These are phyloP conservation scores for Flexamia atlantica DNA, from an alignment of 2,888 invertebrate species.

Conservation along the genomic window DNA sequence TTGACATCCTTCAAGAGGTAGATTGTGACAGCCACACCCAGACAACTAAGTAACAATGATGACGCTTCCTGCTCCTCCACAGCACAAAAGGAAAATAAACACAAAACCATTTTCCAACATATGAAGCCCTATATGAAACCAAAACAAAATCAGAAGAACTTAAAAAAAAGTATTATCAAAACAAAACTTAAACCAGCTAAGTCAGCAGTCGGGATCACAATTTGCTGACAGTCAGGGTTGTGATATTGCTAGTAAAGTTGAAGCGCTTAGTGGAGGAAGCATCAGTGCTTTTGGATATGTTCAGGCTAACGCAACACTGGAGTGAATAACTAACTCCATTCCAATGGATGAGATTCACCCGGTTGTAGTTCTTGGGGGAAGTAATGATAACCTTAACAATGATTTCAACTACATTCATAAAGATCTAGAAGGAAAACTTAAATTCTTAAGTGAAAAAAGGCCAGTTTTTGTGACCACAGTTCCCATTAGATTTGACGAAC, in stretches of 20 bases:
- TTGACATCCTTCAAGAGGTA: not conserved
- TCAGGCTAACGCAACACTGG: not conserved
- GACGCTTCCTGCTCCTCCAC: not conserved
- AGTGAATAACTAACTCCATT: not conserved
- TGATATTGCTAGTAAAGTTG: conserved; percentile 3
- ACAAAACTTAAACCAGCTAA: not conserved
- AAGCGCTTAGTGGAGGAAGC: not conserved
- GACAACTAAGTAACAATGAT: not conserved
- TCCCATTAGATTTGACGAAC: conserved; percentile 4
- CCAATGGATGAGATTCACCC: not conserved
- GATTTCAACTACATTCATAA: not conserved
- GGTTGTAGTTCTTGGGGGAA: conserved; percentile 10
- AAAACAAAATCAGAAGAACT: not conserved
- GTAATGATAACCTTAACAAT: not conserved
- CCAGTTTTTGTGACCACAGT: not conserved
- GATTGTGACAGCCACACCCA: not conserved
- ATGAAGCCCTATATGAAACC: not conserved
- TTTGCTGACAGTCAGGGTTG: conserved; percentile 19
- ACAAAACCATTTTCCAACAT: not conserved
- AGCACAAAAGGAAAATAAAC: not conserved
- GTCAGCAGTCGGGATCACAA: not conserved
- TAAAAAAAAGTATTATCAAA: not conserved
- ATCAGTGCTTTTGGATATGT: conserved; percentile 12
- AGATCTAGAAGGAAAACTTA: conserved; percentile 2
- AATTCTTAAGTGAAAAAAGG: not conserved